These are phyloP conservation scores for Stegastes partitus DNA, from an alignment of 2,113 vertebrate genomes.

Conservation along the genomic window DNA sequence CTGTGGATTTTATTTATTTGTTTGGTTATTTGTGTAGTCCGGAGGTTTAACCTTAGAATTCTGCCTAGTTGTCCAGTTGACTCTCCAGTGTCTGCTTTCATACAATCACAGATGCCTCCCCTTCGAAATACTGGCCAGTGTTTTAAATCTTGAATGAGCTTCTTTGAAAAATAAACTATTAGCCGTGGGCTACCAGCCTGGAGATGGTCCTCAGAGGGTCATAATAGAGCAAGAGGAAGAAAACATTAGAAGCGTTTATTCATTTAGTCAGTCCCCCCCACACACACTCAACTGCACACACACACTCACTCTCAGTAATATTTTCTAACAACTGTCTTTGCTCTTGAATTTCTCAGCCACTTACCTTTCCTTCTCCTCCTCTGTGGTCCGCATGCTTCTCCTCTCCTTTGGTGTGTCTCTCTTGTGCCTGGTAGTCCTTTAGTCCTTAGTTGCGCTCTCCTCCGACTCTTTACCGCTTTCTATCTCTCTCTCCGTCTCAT, in stretches of 20 bases:
- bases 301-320: conserved; percentile 18
- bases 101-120: conserved; percentile 21
- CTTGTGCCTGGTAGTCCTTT: conserved; percentile 67
- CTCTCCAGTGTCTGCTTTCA: neutral
- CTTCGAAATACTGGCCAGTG: neutral
- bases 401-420: conserved; percentile 25
- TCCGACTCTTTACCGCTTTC: conserved; percentile 58
- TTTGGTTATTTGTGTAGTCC: conserved; percentile 10
- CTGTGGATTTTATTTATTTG: neutral
- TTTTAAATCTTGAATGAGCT: conserved; percentile 60
- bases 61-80: neutral
- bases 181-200: conserved; percentile 9
- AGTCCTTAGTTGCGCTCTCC: conserved; percentile 58
- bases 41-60: conserved; percentile 29
- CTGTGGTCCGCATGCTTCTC: conserved; percentile 51
- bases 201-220: conserved; percentile 24
- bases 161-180: conserved; percentile 50
- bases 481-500: conserved; percentile 68
- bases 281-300: conserved; percentile 37
- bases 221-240: conserved; percentile 17
- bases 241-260: conserved; percentile 25
- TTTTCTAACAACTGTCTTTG: conserved; percentile 45
- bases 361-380: conserved; percentile 61
- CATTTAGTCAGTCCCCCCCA: conserved; percentile 3
- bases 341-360: conserved; percentile 33